phyloP scores from a whole-genome alignment of 2,888 invertebrate genomes.

The Hypomecis punctinalis region DNA sequence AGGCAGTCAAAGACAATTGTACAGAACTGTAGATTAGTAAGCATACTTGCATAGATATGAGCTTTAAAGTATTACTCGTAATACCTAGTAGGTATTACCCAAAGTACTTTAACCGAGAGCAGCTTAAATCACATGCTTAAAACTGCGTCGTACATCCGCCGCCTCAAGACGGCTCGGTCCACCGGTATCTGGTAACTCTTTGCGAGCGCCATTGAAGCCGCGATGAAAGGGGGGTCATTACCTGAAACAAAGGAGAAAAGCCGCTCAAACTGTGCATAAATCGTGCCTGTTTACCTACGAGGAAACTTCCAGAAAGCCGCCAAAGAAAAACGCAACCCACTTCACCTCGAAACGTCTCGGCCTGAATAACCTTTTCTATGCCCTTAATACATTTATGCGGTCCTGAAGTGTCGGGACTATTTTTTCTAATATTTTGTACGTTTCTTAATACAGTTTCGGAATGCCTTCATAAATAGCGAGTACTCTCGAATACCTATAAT shows the following conservation, averaged over 20 bases:
- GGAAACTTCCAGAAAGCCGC: conserved; percentile 71
- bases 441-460: conserved; percentile 2
- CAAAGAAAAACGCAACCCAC: conserved; percentile 80
- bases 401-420: conserved; percentile 19
- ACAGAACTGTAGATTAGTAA: too few relatives aligned
- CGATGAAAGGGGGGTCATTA: conserved; percentile 84
- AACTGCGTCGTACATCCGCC: conserved; percentile 34
- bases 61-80: too few relatives aligned
- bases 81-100: not conserved
- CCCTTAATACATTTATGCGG: conserved; percentile 58
- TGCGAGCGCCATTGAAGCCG: conserved; percentile 74
- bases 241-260: conserved; percentile 82
- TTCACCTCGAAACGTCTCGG: conserved; percentile 58
- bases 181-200: conserved; percentile 72
- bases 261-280: conserved; percentile 81
- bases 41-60: too few relatives aligned
- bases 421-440: conserved; percentile 18
- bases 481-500: too few relatives aligned
- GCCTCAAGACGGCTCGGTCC: conserved; percentile 34
- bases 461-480: too few relatives aligned
- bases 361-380: conserved; percentile 67
- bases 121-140: conserved; percentile 30
- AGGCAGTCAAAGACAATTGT: too few relatives aligned
- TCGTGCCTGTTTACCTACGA: conserved; percentile 80
- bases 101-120: conserved; percentile 5